Conservation (phyloP, 2,113 vertebrate species). For the Notarius quadriscutis region DNA sequence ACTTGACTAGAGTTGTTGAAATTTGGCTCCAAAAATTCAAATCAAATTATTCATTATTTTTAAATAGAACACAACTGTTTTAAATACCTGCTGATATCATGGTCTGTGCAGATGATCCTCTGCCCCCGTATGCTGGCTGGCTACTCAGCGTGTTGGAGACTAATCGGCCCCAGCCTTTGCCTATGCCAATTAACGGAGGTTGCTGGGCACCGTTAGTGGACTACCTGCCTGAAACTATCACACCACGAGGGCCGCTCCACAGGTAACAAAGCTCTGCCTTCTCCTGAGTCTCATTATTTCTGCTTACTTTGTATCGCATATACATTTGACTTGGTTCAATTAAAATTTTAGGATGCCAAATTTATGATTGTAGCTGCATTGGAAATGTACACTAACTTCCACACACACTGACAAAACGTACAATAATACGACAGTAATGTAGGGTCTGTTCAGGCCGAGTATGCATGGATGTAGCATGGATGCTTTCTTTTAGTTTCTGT, state of each 20-base stretch:
- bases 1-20: not conserved
- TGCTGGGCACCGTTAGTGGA: slow-evolving; percentile 98
- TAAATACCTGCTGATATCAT: not conserved
- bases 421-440: not conserved
- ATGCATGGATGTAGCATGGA: not conserved
- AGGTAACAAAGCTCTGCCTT: slow-evolving; percentile 70
- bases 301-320: not conserved
- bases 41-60: not conserved
- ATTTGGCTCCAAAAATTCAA: not conserved
- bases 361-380: no score
- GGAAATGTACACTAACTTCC: no score
- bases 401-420: not conserved
- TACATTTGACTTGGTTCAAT: not conserved
- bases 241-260: slow-evolving; percentile 90
- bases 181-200: slow-evolving; percentile 94
- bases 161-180: slow-evolving; percentile 89
- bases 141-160: slow-evolving; percentile 88
- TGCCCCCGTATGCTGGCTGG: slow-evolving; percentile 94
- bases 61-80: not conserved
- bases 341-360: not conserved
- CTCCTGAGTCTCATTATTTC: not conserved
- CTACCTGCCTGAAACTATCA: slow-evolving; percentile 95
- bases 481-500: not conserved
- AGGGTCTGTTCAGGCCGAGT: not conserved
- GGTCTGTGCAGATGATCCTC: slow-evolving; percentile 80